phyloP scores from a whole-genome alignment of 2,113 vertebrate species.

The Platysteira castanea region DNA sequence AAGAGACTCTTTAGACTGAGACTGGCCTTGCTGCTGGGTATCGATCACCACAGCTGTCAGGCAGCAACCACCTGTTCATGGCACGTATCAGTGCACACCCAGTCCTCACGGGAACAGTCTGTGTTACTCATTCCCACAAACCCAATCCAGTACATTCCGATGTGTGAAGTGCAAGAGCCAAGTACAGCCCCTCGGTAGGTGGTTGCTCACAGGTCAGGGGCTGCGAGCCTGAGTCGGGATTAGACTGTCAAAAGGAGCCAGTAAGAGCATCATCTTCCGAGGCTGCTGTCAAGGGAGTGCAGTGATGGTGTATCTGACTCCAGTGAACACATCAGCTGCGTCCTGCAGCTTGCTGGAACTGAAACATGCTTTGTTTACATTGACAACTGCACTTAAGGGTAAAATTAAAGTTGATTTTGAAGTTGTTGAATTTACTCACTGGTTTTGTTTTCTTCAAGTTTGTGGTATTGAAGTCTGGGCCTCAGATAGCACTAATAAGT shows the following conservation, averaged over 20 bases:
- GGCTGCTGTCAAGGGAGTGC: neutral
- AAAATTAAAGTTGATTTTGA: constrained; percentile 64
- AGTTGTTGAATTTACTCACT: neutral
- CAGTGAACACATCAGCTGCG: neutral
- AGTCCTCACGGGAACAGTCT: neutral
- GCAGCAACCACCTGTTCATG: neutral
- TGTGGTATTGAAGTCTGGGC: neutral
- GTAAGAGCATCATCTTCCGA: neutral
- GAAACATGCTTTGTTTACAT: constrained; percentile 64
- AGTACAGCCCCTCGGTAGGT: neutral
- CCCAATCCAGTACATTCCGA: neutral
- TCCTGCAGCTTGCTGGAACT: constrained; percentile 23
- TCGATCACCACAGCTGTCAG: fast-evolving
- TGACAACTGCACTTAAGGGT: constrained; percentile 57
- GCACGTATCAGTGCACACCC: neutral
- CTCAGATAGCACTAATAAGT: neutral
- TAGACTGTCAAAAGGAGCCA: neutral
- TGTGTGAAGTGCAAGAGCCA: neutral
- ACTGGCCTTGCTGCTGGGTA: neutral
- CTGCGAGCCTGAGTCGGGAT: neutral
- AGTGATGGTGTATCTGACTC: neutral
- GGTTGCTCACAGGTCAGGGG: neutral
- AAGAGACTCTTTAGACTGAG: neutral
- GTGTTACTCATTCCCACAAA: neutral
- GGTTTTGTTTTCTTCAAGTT: neutral